Evolutionary conservation across 1,140 invertebrate species (phyloP).

Genomic region (Zaprionus davidi): DNA sequence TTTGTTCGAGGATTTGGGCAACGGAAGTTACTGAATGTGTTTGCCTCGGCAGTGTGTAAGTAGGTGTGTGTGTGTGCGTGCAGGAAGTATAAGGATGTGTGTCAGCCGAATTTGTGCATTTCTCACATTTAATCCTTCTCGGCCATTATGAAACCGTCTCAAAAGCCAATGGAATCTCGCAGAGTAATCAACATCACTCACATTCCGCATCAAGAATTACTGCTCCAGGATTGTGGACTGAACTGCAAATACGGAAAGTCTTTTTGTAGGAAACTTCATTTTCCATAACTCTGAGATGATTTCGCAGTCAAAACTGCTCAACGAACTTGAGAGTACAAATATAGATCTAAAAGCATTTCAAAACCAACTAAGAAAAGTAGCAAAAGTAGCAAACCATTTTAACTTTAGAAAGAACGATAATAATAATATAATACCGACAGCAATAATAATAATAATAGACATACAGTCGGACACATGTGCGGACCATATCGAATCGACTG

Average conservation of each 20-base stretch:
- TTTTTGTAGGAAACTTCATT: background rate
- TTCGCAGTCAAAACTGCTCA: background rate
- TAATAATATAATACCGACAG: no score
- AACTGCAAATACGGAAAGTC: background rate
- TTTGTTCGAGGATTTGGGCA: conserved; percentile 62
- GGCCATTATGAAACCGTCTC: conserved; percentile 10
- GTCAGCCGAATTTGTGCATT: conserved; percentile 64
- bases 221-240: background rate
- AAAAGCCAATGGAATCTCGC: conserved; percentile 38
- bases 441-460: no score
- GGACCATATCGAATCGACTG: no score
- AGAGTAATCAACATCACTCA: conserved; percentile 42
- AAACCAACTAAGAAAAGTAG: no score
- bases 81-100: conserved; percentile 43
- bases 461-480: no score
- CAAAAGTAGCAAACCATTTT: no score
- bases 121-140: conserved; percentile 63
- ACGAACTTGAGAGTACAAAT: background rate
- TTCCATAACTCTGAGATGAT: background rate
- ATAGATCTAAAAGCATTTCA: no score
- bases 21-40: conserved; percentile 64
- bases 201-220: conserved; percentile 20
- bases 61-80: conserved; percentile 31
- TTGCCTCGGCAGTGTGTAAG: conserved; percentile 8
- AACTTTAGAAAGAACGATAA: no score